These are phyloP conservation scores for Calliphora vicina DNA, from an alignment of 1,140 invertebrate genomes.

Conservation along the genomic window DNA sequence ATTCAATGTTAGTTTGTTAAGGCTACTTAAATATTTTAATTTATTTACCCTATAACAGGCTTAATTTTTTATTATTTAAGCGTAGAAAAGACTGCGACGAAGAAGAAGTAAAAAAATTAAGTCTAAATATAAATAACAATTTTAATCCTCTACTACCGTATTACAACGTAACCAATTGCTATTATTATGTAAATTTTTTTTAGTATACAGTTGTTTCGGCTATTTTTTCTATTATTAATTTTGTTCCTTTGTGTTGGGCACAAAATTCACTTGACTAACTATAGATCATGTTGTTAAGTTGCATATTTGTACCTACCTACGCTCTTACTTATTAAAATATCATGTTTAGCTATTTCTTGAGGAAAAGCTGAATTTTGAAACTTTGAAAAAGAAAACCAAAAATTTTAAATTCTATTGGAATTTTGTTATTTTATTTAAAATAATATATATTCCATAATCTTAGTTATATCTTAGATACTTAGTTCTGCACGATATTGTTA, in stretches of 20 bases:
- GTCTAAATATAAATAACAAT: neutral
- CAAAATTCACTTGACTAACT: neutral
- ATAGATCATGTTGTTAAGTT: too few species aligned
- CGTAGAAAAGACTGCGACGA: neutral
- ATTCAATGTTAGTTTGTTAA: neutral
- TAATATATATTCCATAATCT: too few species aligned
- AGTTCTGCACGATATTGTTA: too few species aligned
- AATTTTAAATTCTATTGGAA: too few species aligned
- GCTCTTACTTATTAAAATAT: too few species aligned
- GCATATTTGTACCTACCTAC: too few species aligned
- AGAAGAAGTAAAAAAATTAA: neutral
- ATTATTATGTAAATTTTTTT: conserved; percentile 8
- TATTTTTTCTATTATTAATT: neutral
- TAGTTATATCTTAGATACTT: too few species aligned
- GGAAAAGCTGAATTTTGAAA: too few species aligned
- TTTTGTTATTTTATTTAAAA: too few species aligned
- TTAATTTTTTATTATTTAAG: conserved; percentile 5
- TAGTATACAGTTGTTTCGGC: neutral
- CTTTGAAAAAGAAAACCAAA: too few species aligned
- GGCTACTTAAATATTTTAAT: conserved; percentile 10
- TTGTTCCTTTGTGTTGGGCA: neutral
- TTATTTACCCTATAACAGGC: neutral
- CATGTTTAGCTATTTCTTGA: too few species aligned
- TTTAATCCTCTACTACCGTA: conserved; percentile 9
- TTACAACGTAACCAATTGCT: conserved; percentile 5